Conservation (phyloP, 2,888 invertebrate genomes). For the Lycophotia porphyrea region DNA sequence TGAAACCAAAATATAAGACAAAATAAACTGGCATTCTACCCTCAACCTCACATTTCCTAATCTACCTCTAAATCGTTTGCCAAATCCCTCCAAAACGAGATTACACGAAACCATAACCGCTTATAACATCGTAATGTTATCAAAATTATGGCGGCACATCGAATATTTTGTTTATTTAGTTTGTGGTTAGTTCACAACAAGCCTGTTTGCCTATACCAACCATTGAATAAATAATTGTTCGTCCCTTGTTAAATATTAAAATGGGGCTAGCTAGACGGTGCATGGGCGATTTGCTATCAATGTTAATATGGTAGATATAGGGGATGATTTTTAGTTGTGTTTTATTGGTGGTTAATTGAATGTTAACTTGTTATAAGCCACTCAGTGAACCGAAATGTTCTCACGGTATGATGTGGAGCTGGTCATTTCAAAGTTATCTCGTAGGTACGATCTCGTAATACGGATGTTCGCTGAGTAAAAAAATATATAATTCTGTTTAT, state of each 20-base stretch:
- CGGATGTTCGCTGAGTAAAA: too few species aligned
- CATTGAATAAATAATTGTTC: constrained; percentile 86
- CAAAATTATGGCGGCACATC: constrained; percentile 80
- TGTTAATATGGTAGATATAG: constrained; percentile 61
- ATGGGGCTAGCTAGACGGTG: constrained; percentile 69
- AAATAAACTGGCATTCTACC: neutral
- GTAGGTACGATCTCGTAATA: neutral
- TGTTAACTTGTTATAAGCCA: constrained; percentile 16
- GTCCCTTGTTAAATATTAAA: constrained; percentile 85
- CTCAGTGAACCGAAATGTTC: neutral
- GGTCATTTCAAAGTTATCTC: neutral
- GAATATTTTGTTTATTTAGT: constrained; percentile 85
- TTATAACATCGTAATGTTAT: constrained; percentile 70
- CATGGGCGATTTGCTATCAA: constrained; percentile 70
- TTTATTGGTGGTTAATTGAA: constrained; percentile 22
- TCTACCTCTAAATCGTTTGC: constrained; percentile 11
- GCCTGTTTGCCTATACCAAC: constrained; percentile 77
- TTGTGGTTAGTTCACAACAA: constrained; percentile 79
- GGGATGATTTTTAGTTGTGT: constrained; percentile 38
- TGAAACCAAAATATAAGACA: neutral
- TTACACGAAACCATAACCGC: constrained; percentile 63
- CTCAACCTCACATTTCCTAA: neutral
- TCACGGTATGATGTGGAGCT: neutral
- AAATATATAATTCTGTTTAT: too few species aligned
- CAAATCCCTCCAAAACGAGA: constrained; percentile 51